These are phyloP conservation scores for Pasiphila rectangulata DNA, from an alignment of 2,888 invertebrate species.

Conservation along the genomic window DNA sequence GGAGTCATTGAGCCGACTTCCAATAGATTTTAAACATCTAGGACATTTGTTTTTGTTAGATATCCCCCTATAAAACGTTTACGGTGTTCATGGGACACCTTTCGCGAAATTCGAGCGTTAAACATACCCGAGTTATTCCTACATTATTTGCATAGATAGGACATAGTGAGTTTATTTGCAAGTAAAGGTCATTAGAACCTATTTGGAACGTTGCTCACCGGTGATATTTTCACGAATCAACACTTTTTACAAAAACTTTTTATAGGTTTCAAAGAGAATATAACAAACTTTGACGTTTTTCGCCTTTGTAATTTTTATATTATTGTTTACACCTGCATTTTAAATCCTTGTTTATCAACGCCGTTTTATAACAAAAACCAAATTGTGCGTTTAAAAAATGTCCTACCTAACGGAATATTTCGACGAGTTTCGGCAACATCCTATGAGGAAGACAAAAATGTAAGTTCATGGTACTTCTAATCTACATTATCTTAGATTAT, in stretches of 20 bases:
- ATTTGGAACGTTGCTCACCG: neutral
- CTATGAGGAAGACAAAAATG: conserved; percentile 66
- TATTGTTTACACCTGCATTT: too few species aligned
- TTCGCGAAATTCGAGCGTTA: too few species aligned
- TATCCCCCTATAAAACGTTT: too few species aligned
- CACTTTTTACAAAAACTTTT: neutral
- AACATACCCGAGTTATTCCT: too few species aligned
- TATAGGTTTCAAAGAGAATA: neutral
- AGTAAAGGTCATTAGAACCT: too few species aligned
- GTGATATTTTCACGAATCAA: neutral
- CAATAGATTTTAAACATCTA: neutral
- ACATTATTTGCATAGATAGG: too few species aligned
- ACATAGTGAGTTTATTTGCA: neutral
- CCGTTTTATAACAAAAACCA: neutral
- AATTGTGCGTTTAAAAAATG: conserved; percentile 47
- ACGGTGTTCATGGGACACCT: too few species aligned
- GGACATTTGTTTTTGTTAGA: too few species aligned
- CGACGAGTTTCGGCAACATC: conserved; percentile 67
- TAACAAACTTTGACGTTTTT: too few species aligned
- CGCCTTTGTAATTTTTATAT: too few species aligned
- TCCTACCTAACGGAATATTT: conserved; percentile 76
- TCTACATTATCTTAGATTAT: neutral
- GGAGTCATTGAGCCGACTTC: conserved; percentile 28
- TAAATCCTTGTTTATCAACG: conserved; percentile 7
- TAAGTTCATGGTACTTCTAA: conserved; percentile 41